phyloP scores from a whole-genome alignment of 2,888 invertebrate genomes.

The Tridacna gigas region DNA sequence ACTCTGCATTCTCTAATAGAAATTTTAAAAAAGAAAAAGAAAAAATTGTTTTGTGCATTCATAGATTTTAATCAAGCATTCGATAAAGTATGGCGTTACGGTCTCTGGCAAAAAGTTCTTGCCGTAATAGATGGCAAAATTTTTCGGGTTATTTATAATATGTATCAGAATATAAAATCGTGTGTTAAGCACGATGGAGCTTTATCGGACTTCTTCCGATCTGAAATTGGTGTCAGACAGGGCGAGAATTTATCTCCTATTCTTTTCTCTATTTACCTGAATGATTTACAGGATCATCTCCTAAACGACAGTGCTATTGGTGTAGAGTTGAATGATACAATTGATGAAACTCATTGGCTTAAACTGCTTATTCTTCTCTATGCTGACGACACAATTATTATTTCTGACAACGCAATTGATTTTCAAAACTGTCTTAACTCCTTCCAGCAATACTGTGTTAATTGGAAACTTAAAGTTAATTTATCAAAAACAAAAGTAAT shows the following conservation, averaged over 20 bases:
- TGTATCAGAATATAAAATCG: conserved; percentile 36
- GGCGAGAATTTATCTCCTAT: conserved; percentile 38
- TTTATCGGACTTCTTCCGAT: conserved; percentile 13
- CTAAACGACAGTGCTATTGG: neutral
- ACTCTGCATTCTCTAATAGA: conserved; percentile 16
- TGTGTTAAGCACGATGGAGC: conserved; percentile 3
- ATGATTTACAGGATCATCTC: conserved; percentile 28
- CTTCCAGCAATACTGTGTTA: conserved; percentile 20
- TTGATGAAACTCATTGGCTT: conserved; percentile 1
- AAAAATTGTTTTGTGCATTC: conserved; percentile 36
- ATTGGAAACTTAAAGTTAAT: conserved; percentile 33
- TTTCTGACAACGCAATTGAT: conserved; percentile 13
- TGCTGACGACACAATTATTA: conserved; percentile 39
- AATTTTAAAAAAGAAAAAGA: conserved; percentile 26
- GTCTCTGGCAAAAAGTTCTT: conserved; percentile 36
- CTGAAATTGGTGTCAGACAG: conserved; percentile 37
- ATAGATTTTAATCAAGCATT: conserved; percentile 43
- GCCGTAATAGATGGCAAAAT: conserved; percentile 23
- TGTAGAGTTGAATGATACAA: neutral
- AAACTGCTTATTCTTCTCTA: conserved; percentile 18
- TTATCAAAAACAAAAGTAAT: conserved; percentile 12
- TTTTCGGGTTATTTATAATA: conserved; percentile 27
- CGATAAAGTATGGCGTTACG: conserved; percentile 31
- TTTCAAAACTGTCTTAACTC: conserved; percentile 22
- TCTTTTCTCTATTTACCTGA: conserved; percentile 39